Conservation (phyloP, 2,797 vertebrate species). For the Benthosema pterotum region DNA sequence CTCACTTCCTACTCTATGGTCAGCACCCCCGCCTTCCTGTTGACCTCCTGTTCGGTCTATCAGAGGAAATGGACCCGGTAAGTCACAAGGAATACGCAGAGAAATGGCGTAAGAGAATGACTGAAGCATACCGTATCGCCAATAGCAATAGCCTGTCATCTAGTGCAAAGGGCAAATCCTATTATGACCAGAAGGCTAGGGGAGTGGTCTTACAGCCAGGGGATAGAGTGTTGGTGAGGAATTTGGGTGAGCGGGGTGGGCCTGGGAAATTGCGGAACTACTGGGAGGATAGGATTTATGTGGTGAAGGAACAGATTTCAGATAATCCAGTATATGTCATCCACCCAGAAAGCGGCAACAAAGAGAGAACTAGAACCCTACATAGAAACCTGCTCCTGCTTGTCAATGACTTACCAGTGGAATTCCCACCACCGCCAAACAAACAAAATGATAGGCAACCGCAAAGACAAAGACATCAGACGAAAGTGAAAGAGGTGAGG, state of each 20-base stretch:
- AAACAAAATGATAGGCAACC: too few species aligned
- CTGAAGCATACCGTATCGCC: slow-evolving; percentile 9
- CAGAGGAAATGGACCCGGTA: neutral
- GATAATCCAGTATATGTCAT: slow-evolving; percentile 8
- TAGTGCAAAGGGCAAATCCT: neutral
- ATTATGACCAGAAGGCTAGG: neutral
- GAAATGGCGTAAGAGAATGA: slow-evolving; percentile 4
- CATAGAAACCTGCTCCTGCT: slow-evolving; percentile 1
- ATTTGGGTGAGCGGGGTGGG: neutral
- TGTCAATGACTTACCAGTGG: neutral
- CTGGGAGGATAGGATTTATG: neutral
- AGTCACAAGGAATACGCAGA: neutral
- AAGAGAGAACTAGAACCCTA: neutral
- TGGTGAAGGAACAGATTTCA: slow-evolving; percentile 3
- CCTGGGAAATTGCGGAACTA: neutral
- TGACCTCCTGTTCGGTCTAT: slow-evolving; percentile 3
- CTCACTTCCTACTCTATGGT: slow-evolving; percentile 4
- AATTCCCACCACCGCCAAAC: too few species aligned
- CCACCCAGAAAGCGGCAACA: neutral
- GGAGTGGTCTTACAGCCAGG: neutral
- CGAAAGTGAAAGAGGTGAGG: too few species aligned
- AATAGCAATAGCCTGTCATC: neutral
- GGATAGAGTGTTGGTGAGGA: neutral
- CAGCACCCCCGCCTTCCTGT: neutral
- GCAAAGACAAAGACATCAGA: too few species aligned